Percentiles rank a stretch among this genome's conserved stretches.
These are phyloP conservation scores for Saguinus imperator DNA, from an alignment of 2,113 vertebrate genomes.

Conservation along the genomic window DNA sequence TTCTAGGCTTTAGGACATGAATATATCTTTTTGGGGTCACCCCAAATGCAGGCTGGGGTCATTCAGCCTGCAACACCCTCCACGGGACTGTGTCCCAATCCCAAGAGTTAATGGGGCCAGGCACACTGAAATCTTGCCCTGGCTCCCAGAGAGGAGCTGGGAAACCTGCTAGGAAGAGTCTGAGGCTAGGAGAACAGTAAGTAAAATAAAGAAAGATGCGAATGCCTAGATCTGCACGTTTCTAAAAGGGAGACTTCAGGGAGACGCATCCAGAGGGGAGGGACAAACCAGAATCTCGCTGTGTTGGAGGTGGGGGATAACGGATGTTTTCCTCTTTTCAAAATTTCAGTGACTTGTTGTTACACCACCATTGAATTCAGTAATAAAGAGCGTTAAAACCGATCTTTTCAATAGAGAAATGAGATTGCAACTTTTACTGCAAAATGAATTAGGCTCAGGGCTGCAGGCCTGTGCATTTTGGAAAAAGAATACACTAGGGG, in stretches of 20 bases:
- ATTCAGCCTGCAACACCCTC: background rate
- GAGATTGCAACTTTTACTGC: background rate
- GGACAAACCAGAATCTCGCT: background rate
- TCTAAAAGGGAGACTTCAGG: background rate
- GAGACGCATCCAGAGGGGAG: background rate
- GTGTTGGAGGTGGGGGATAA: background rate
- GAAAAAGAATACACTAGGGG: background rate
- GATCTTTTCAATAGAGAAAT: slow-evolving; percentile 13
- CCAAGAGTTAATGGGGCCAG: background rate
- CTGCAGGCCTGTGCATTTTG: background rate
- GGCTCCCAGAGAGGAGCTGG: background rate
- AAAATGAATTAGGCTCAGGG: background rate
- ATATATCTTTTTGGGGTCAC: background rate
- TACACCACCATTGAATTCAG: background rate
- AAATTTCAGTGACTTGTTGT: background rate
- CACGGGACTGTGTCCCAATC: background rate
- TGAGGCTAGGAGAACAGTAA: background rate
- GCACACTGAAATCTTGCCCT: background rate
- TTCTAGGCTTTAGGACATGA: background rate
- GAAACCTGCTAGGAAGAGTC: background rate
- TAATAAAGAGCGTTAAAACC: background rate
- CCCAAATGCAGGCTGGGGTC: no score
- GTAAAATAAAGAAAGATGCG: background rate
- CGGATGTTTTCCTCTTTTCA: background rate
- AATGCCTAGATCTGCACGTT: background rate